phyloP scores from a whole-genome alignment of 1,140 invertebrate species.

The Trichonephila clavata region DNA sequence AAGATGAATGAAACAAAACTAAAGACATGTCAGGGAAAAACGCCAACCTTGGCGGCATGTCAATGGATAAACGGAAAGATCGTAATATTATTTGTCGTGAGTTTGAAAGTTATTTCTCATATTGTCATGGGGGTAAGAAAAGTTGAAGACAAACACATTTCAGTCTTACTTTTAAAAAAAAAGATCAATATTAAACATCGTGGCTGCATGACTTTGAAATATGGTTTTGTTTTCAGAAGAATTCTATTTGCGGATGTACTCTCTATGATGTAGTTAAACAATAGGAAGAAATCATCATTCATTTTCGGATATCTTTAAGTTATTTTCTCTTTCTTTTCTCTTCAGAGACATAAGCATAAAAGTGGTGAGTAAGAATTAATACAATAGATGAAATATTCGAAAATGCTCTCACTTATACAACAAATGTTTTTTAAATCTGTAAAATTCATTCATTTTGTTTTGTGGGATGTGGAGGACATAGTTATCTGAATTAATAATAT shows the following conservation, averaged over 20 bases:
- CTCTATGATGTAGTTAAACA: not conserved
- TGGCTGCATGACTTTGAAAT: not conserved
- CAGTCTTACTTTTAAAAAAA: not conserved
- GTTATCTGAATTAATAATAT: no score
- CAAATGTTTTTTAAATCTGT: no score
- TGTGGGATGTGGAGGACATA: no score
- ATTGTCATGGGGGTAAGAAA: not conserved
- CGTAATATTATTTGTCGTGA: conserved; percentile 45
- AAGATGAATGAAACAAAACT: conserved; percentile 3
- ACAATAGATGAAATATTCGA: no score
- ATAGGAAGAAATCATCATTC: not conserved
- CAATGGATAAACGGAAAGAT: conserved; percentile 40
- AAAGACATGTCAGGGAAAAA: conserved; percentile 39
- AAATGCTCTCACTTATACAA: no score
- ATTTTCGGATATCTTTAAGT: not conserved
- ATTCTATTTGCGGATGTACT: not conserved
- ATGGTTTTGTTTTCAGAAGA: not conserved
- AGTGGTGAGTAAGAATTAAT: no score
- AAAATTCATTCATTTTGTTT: no score
- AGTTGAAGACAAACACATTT: conserved; percentile 22
- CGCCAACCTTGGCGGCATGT: conserved; percentile 18
- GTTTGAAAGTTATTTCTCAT: conserved; percentile 41
- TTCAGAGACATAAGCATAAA: no score
- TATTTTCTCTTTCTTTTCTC: not conserved
- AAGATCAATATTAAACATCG: not conserved